These are phyloP conservation scores for Drosophila prostipennis DNA, from an alignment of 2,888 invertebrate species.

Conservation along the genomic window DNA sequence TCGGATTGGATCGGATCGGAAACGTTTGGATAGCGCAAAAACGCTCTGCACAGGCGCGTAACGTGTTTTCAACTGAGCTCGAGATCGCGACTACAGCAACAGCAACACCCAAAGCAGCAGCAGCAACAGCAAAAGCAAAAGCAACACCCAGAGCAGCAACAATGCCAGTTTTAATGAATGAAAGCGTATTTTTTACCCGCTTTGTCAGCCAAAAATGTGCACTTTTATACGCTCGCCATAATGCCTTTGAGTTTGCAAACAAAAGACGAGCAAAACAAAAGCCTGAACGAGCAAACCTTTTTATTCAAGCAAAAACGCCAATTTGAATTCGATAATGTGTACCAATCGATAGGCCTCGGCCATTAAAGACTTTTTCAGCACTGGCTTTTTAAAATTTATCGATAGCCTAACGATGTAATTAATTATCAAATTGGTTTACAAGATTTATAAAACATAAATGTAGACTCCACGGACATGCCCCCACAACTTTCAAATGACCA, in stretches of 20 bases:
- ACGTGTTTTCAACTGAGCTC: constrained; percentile 73
- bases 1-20: constrained; percentile 28
- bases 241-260: constrained; percentile 66
- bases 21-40: constrained; percentile 59
- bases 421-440: neutral
- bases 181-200: constrained; percentile 66
- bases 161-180: constrained; percentile 71
- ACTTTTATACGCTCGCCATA: constrained; percentile 53
- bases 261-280: constrained; percentile 45
- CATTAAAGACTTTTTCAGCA: neutral
- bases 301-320: no score
- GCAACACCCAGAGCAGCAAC: constrained; percentile 47
- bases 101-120: constrained; percentile 25
- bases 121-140: constrained; percentile 18
- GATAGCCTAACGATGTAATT: neutral
- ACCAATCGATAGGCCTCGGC: neutral
- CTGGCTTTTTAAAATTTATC: neutral
- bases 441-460: no score
- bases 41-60: constrained; percentile 76
- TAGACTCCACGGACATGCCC: neutral
- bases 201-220: constrained; percentile 64
- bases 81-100: constrained; percentile 37
- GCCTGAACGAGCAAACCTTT: constrained; percentile 8
- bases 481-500: neutral
- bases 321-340: constrained; percentile 11